Conservation (phyloP, 2,797 vertebrate genomes). For the Sebastiscus albofasciatus region DNA sequence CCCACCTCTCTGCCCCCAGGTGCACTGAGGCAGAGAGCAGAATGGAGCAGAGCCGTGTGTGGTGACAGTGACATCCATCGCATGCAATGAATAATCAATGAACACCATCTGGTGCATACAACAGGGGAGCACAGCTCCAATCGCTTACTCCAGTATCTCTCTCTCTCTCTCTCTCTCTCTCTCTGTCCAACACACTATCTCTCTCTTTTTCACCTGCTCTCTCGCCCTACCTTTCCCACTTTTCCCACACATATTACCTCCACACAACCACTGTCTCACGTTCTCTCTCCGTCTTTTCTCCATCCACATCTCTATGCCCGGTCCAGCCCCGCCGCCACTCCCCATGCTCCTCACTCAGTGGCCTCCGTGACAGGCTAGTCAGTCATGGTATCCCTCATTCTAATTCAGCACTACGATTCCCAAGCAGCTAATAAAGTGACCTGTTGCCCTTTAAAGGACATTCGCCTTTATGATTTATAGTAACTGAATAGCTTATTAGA, state of each 20-base stretch:
- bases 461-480: conserved; percentile 57
- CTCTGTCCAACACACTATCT: conserved; percentile 39
- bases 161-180: conserved; percentile 40
- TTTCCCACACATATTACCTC: conserved; percentile 55
- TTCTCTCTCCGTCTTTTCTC: conserved; percentile 6
- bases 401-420: conserved; percentile 63
- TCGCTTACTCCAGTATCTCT: conserved; percentile 62
- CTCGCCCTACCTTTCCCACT: conserved; percentile 16
- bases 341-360: conserved; percentile 7
- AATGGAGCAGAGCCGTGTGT: conserved; percentile 72
- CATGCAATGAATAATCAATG: conserved; percentile 88
- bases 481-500: conserved; percentile 51
- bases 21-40: conserved; percentile 74
- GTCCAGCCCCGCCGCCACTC: background rate
- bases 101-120: conserved; percentile 86
- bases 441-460: conserved; percentile 69
- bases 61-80: conserved; percentile 84
- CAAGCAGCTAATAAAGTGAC: conserved; percentile 69
- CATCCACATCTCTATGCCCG: conserved; percentile 2
- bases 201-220: conserved; percentile 29
- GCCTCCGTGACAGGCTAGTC: conserved; percentile 52
- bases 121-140: conserved; percentile 76
- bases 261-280: background rate
- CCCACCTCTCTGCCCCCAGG: conserved; percentile 59
- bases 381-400: conserved; percentile 62